Conservation (phyloP, 2,797 vertebrate genomes). For the Gambelia wislizenii region DNA sequence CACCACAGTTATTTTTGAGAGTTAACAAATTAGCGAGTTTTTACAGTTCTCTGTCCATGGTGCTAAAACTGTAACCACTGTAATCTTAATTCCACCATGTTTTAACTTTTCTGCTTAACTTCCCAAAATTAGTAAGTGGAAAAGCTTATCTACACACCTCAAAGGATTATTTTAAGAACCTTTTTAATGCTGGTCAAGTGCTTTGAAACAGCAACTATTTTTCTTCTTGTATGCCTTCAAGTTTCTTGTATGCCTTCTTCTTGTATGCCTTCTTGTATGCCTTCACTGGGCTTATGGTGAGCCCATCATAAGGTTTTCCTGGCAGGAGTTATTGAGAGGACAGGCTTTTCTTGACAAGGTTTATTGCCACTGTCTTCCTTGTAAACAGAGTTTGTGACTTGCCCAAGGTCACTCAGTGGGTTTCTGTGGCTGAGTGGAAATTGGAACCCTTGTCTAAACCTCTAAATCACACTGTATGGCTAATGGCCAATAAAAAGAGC, state of each 20-base stretch:
- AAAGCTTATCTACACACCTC: conserved; percentile 24
- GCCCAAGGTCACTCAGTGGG: too few species aligned
- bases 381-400: too few species aligned
- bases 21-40: background rate
- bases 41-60: conserved; percentile 1
- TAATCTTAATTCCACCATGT: background rate
- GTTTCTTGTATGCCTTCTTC: too few species aligned
- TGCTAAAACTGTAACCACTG: accelerated
- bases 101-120: conserved; percentile 3
- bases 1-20: background rate
- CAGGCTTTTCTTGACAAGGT: too few species aligned
- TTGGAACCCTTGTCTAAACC: too few species aligned
- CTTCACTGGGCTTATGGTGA: too few species aligned
- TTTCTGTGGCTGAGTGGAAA: too few species aligned
- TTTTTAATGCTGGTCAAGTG: background rate
- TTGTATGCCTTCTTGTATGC: too few species aligned
- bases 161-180: background rate
- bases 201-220: conserved; percentile 22
- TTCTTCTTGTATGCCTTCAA: background rate
- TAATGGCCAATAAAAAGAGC: background rate
- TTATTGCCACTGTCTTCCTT: too few species aligned
- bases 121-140: conserved; percentile 20
- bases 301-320: too few species aligned
- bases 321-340: too few species aligned
- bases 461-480: background rate